These are phyloP conservation scores for Varecia variegata DNA, from an alignment of 2,797 vertebrate genomes.

Conservation along the genomic window DNA sequence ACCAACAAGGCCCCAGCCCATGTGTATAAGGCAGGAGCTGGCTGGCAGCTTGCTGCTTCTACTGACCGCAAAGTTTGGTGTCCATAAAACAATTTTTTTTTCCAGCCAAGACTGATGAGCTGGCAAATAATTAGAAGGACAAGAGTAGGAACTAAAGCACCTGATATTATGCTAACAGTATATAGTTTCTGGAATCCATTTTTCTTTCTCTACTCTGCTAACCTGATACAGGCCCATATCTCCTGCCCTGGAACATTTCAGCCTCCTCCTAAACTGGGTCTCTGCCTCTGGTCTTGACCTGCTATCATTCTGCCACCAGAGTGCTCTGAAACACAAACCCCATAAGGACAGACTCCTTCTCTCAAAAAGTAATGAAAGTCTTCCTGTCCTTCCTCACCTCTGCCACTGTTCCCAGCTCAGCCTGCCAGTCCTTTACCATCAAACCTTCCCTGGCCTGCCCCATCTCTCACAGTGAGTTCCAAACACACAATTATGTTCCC, in stretches of 20 bases:
- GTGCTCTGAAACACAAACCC: not conserved
- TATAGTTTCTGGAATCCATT: not conserved
- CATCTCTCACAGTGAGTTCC: not conserved
- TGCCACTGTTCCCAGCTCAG: not conserved
- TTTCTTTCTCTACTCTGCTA: not conserved
- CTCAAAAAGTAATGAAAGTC: not conserved
- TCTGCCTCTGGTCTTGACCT: not conserved
- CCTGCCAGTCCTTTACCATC: not conserved
- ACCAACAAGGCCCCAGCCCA: not conserved
- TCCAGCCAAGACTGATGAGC: not conserved
- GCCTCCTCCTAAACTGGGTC: not conserved
- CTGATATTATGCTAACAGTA: not conserved
- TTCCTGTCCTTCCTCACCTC: not conserved
- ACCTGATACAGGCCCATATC: not conserved
- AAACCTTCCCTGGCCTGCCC: not conserved
- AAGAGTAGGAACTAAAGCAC: not conserved
- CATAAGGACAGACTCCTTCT: not conserved
- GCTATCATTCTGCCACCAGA: not conserved
- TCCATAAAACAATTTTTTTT: not conserved
- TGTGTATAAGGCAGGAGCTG: not conserved
- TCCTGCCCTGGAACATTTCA: not conserved
- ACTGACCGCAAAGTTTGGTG: not conserved
- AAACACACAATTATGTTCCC: not conserved
- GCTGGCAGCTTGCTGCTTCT: not conserved
- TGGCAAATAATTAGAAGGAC: conserved; percentile 13